Conservation (phyloP, 2,113 vertebrate genomes). For the Acrocephalus arundinaceus region DNA sequence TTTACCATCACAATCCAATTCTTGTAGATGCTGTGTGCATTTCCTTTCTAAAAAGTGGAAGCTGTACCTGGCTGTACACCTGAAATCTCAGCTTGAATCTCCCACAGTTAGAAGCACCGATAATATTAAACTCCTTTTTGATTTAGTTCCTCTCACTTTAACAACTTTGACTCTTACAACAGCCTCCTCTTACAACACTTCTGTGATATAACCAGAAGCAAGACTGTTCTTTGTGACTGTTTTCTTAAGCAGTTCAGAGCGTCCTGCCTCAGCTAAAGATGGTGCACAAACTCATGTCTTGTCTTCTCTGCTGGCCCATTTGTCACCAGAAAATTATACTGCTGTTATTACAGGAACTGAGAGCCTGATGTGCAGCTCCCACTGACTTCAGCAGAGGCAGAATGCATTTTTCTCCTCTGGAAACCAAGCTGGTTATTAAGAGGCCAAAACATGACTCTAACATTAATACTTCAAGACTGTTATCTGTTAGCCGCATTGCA, state of each 20-base stretch:
- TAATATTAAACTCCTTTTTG: not conserved
- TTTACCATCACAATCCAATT: not conserved
- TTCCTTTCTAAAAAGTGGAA: not conserved
- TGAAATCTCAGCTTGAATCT: not conserved
- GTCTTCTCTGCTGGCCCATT: not conserved
- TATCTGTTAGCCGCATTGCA: not conserved
- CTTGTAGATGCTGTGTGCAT: not conserved
- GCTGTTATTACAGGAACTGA: not conserved
- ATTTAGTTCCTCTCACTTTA: not conserved
- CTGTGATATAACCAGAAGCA: not conserved
- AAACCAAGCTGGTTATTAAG: not conserved
- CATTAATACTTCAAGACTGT: not conserved
- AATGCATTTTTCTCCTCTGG: not conserved
- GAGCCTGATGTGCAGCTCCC: not conserved
- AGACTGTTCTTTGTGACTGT: not conserved
- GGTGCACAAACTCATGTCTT: not conserved
- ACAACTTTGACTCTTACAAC: not conserved
- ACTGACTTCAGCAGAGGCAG: not conserved
- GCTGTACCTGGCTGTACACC: not conserved
- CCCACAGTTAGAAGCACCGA: not conserved
- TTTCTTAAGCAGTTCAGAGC: not conserved
- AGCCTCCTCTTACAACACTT: not conserved
- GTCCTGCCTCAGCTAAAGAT: not conserved
- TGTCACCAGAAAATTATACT: not conserved
- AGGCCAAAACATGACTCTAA: not conserved